Evolutionary conservation across 2,113 vertebrate species (phyloP), one percentile per base, ranked within the genome.

Genomic region (Tachysurus fulvidraco): DNA sequence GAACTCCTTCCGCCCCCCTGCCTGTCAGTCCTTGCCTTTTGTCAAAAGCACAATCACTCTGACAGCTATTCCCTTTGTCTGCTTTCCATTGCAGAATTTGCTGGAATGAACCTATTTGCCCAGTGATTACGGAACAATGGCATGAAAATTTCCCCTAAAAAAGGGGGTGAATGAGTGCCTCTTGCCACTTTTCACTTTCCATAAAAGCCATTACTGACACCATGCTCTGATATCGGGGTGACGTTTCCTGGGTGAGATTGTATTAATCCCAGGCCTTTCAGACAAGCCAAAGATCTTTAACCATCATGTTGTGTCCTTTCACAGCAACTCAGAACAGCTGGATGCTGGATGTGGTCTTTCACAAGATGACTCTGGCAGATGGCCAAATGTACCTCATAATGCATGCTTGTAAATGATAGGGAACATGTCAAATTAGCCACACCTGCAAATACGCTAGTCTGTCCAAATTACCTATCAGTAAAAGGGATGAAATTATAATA

Each of bases 391-490:
- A 91, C 90, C 93, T 92, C 91, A 95, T 93, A 93, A 94, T 93
- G 87, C 91, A 91, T 94, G 93, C 95, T 93, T 94, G 94, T 93
- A 94, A 95, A 94, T 94, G 92, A 94, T 94, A 93, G 94, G 93
- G 92, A 93, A 93, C 92, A 93, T 95, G 93, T 94, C 94, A 94
- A 93, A 93, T 94, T 92, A 93, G 87, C 85, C 88, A 90, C 88
- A 93, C 91, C 92, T 93, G 92, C 92, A 95, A 93, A 94, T 91
- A 74, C 50, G 44, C 28, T 7, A 60, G 50, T 65, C 60, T 5
- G 46, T 83, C 79, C 12, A 62, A 14, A 69, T 44, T 46, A 28
- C 23, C 44, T 4, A 50, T 62, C 30, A 54, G 28, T 46, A 21
- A 60, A 41, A 81, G n/a, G 11, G 36, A 44, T 30, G 44, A 83